These are phyloP conservation scores for Chloropsis hardwickii DNA, from an alignment of 2,113 vertebrate species.

Conservation along the genomic window DNA sequence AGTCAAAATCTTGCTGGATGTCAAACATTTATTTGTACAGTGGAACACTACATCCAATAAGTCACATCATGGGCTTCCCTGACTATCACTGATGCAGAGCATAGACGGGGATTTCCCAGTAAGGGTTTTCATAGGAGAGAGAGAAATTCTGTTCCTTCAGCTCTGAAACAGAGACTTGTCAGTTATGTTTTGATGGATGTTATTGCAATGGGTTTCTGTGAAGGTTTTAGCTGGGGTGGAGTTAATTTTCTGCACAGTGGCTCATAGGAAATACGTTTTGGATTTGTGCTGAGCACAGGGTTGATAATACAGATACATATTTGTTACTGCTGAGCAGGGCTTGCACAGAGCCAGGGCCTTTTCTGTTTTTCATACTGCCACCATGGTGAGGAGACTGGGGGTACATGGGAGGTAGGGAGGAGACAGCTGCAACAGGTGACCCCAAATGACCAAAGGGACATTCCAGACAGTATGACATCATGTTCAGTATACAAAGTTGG, in stretches of 20 bases:
- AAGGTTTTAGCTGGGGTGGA: not conserved
- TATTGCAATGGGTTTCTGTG: not conserved
- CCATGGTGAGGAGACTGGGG: not conserved
- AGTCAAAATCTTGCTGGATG: not conserved
- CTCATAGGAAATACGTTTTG: fast-evolving
- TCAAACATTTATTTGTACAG: not conserved
- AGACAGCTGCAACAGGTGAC: not conserved
- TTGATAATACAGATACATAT: not conserved
- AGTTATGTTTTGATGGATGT: not conserved
- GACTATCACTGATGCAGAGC: not conserved
- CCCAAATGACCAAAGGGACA: not conserved
- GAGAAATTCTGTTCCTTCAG: not conserved
- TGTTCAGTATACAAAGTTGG: not conserved
- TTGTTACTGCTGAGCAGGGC: not conserved
- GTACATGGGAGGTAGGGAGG: not conserved
- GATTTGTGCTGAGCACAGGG: not conserved
- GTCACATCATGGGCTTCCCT: not conserved
- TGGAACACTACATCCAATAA: not conserved
- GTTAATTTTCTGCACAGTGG: not conserved
- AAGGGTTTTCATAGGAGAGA: not conserved
- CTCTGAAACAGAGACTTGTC: not conserved
- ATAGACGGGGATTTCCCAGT: not conserved
- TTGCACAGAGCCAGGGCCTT: not conserved
- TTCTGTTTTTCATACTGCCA: fast-evolving
- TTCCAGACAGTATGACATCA: not conserved